A percentile compares a stretch with the other conserved stretches of the same genome.
These are phyloP conservation scores for Pseudochirops cupreus DNA, from an alignment of 2,797 vertebrate species.

Conservation along the genomic window DNA sequence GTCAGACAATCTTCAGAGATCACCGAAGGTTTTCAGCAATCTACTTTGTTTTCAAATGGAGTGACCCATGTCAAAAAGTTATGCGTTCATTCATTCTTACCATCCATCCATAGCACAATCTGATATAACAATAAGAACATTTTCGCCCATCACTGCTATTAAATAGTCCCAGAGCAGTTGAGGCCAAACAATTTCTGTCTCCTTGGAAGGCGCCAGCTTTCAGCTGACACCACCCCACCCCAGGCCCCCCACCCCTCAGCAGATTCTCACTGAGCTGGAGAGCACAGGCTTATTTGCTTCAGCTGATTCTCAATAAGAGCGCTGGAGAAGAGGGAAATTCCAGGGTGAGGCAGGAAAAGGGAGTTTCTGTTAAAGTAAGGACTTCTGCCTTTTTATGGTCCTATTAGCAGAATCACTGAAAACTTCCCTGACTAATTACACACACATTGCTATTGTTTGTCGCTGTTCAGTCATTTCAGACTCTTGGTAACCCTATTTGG, in stretches of 20 bases:
- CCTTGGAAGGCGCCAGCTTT: neutral
- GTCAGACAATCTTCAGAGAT: neutral
- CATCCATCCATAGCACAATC: neutral
- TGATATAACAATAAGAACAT: neutral
- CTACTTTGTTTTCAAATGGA: neutral
- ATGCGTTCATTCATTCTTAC: neutral
- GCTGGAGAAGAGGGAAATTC: slow-evolving; percentile 45
- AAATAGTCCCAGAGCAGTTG: neutral
- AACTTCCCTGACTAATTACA: neutral
- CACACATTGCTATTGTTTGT: neutral
- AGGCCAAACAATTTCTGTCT: neutral
- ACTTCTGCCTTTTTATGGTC: neutral
- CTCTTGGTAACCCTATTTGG: neutral
- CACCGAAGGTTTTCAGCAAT: neutral
- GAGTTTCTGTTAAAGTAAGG: neutral
- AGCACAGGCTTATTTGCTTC: slow-evolving; percentile 19
- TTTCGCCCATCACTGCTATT: neutral
- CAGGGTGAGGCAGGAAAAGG: slow-evolving; percentile 16
- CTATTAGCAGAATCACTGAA: neutral
- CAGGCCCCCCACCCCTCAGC: neutral
- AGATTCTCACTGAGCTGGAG: slow-evolving; percentile 1
- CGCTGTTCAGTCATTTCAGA: neutral
- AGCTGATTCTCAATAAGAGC: slow-evolving; percentile 20
- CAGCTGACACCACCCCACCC: neutral
- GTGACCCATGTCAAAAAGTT: neutral